Conservation (phyloP, 2,888 invertebrate genomes). For the Lumbricus terrestris region DNA sequence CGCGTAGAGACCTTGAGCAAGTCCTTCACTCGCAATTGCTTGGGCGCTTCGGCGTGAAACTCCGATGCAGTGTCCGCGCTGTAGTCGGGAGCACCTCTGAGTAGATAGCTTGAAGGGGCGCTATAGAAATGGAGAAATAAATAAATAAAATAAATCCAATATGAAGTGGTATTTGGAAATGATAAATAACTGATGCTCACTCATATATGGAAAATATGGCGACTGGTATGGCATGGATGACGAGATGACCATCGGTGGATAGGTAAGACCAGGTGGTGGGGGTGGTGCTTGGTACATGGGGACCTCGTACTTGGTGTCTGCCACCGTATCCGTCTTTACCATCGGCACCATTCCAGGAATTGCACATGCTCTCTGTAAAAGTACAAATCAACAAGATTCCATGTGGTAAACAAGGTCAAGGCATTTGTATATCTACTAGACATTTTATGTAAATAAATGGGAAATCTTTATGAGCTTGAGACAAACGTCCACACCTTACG, state of each 20-base stretch:
- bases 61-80: no score
- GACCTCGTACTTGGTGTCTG: conserved; percentile 10
- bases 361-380: neutral
- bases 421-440: neutral
- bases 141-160: no score
- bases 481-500: no score
- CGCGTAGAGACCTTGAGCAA: no score
- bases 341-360: conserved; percentile 22
- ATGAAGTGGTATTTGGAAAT: no score
- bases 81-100: no score
- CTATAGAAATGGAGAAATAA: no score
- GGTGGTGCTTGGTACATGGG: neutral
- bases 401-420: neutral
- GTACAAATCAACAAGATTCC: neutral
- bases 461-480: no score
- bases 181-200: neutral
- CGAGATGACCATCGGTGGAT: neutral
- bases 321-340: conserved; percentile 20
- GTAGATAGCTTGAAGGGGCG: no score
- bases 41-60: no score
- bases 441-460: neutral
- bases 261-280: neutral
- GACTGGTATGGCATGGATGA: conserved; percentile 9
- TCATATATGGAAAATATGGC: neutral
- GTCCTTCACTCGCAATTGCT: no score